A percentile compares a stretch with the other conserved stretches of the same genome.
Evolutionary conservation across 2,797 vertebrate species (phyloP).

Genomic region (Bovichtus variegatus): DNA sequence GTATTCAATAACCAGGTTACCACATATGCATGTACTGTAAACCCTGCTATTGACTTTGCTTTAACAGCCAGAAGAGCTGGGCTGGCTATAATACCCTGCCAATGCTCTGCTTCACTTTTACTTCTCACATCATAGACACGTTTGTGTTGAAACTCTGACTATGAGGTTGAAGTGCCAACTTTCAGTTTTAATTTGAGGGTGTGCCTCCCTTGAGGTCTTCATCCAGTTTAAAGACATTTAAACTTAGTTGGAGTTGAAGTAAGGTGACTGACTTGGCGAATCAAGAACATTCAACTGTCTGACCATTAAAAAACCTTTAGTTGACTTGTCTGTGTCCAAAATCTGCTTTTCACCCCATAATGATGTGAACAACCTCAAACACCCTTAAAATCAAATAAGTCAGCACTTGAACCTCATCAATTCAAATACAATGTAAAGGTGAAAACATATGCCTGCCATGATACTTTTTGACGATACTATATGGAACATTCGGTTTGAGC

Average conservation of each 20-base stretch:
- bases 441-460: not conserved
- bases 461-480: not conserved
- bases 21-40: not conserved
- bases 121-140: slow-evolving; percentile 17
- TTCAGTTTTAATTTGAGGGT: slow-evolving; percentile 50
- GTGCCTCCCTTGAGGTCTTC: slow-evolving; percentile 33
- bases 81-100: not conserved
- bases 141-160: slow-evolving; percentile 41
- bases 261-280: slow-evolving; percentile 23
- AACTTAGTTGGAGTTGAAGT: not conserved
- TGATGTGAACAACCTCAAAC: slow-evolving; percentile 29
- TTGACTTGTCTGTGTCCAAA: slow-evolving; percentile 17
- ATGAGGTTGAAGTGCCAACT: slow-evolving; percentile 8
- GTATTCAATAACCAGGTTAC: slow-evolving; percentile 17
- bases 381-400: slow-evolving; percentile 14
- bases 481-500: not conserved
- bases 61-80: slow-evolving; percentile 12
- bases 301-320: slow-evolving; percentile 6
- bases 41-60: slow-evolving; percentile 35
- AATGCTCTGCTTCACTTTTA: not conserved
- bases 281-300: slow-evolving; percentile 19
- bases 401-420: not conserved
- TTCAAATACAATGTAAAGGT: not conserved
- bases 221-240: slow-evolving; percentile 8
- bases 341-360: slow-evolving; percentile 9